Base-by-base conservation (phyloP, 1,140 invertebrate species). In the Andricus grossulariae region DNA sequence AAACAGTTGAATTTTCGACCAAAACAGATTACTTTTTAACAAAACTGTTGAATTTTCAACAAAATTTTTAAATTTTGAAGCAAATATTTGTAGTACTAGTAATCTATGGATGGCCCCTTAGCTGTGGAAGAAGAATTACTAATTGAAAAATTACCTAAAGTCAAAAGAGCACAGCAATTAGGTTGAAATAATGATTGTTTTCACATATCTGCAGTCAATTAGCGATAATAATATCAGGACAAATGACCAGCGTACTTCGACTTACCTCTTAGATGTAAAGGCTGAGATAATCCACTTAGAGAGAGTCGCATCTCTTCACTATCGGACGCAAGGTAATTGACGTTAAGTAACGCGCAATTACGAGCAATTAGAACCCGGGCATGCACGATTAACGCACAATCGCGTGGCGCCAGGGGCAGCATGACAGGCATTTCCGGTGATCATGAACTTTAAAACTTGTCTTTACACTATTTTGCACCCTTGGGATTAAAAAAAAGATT, bases 321-420 rank as follows among this genome's bases (percentile, higher is more conserved):
- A 76, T 79, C 80, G 52, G 73, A 50, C 39, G 78, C 76, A 71
- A 32, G 21, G 72, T 83, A 84, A 83, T 83, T 77, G 73, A 75
- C 77, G 74, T 83, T 78, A 75, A 66, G 66, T 55, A 80, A 50
- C 73, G 76, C 79, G 82, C 76, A 84, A 83, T 84, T 84, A 60
- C 77, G 79, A 73, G 49, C 50, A 76, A 83, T 79, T 78, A 77
- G 55, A 66, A 66, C 15, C 60, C n/a, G 21, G 60, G 39, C 60
- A 66, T 66, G 60, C 25, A 18, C 57, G 13, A 15, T 55, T 66
- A 66, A 66, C 60, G 60, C 60, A 66, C 25, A 66, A 39, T 66
- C 60, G 60, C 16, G 60, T 39, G 60, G 60, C 60, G 60, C 60
- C 60, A 66, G 39, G 25, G 25, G 11, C 32, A 66, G 15, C 39